Evolutionary conservation across 2,113 vertebrate species (phyloP).

Genomic region (Argyrosomus japonicus): DNA sequence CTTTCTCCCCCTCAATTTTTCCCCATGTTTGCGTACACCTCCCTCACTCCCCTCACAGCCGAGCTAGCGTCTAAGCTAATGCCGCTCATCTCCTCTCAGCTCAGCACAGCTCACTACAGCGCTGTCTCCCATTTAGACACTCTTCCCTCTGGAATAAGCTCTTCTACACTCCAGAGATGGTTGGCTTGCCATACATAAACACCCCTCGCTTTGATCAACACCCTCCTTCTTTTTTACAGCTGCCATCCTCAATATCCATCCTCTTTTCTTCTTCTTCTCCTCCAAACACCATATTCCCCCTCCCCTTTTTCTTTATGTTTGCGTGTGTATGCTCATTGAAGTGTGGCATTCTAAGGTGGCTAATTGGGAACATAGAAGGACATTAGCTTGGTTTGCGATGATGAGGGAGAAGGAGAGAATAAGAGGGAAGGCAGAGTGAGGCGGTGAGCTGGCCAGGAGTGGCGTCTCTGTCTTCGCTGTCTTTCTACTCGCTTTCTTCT

Average conservation of each 20-base stretch:
- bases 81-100: conserved; percentile 55
- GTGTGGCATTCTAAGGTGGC: conserved; percentile 55
- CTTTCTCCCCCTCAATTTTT: conserved; percentile 2
- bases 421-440: conserved; percentile 25
- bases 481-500: conserved; percentile 54
- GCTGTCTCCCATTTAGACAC: conserved; percentile 59
- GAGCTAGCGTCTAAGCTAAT: conserved; percentile 45
- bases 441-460: conserved; percentile 50
- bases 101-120: conserved; percentile 15
- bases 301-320: conserved; percentile 35
- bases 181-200: conserved; percentile 72
- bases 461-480: conserved; percentile 53
- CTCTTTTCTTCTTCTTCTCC: conserved; percentile 40
- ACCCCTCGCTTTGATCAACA: conserved; percentile 73
- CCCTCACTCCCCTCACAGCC: conserved; percentile 21
- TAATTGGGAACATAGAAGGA: conserved; percentile 80
- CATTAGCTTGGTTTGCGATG: conserved; percentile 71
- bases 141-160: conserved; percentile 69
- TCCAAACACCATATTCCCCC: conserved; percentile 19
- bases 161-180: conserved; percentile 66
- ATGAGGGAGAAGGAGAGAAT: conserved; percentile 51
- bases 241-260: conserved; percentile 73
- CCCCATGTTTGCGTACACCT: conserved; percentile 33
- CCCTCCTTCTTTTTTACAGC: conserved; percentile 59
- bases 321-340: conserved; percentile 51